Evolutionary conservation across 2,113 vertebrate species (phyloP).

Genomic region (Neotoma lepida): DNA sequence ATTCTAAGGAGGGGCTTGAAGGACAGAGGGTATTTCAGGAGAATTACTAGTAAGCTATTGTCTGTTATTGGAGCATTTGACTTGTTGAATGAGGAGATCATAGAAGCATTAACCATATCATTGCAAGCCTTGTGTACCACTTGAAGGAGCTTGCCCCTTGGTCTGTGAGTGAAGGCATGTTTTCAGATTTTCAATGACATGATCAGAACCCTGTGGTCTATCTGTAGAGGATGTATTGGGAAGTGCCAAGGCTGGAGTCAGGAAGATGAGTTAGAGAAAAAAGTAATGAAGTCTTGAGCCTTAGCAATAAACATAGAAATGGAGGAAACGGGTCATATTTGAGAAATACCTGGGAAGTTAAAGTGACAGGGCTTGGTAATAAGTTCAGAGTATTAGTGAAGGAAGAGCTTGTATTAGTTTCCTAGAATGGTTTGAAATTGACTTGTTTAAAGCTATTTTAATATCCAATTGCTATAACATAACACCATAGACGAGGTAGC

Average conservation of each 20-base stretch:
- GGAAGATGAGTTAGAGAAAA: background rate
- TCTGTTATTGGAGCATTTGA: background rate
- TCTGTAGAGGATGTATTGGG: background rate
- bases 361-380: background rate
- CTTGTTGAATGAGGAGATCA: background rate
- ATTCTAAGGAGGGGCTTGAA: background rate
- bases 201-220: background rate
- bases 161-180: background rate
- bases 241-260: background rate
- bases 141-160: background rate
- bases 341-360: constrained; percentile 22
- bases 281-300: background rate
- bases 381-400: background rate
- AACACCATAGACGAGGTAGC: background rate
- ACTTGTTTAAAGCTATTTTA: background rate
- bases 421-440: background rate
- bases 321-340: background rate
- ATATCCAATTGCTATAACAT: background rate
- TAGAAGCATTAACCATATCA: background rate
- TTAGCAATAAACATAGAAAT: background rate
- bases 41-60: background rate
- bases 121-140: background rate
- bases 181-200: background rate
- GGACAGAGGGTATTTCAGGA: background rate
- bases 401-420: background rate